Base-by-base conservation (phyloP, 2,113 vertebrate species). In the Actenoides hombroni region DNA sequence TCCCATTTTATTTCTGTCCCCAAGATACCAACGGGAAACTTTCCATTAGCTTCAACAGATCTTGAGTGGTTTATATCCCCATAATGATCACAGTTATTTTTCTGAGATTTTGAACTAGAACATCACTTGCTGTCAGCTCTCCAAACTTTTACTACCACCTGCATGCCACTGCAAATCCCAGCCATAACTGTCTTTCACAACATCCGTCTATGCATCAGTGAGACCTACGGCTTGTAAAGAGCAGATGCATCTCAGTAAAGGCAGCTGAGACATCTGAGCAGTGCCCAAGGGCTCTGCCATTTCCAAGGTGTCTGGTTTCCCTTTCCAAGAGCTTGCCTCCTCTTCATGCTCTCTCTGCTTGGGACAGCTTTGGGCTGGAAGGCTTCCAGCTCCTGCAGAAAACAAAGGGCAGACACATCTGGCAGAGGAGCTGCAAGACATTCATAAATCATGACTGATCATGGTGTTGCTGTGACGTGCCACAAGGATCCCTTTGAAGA, bases 361-460 rank as follows among this genome's bases (percentile, higher is more conserved):
- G 92, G 83, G 94, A 95, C 1, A 10, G 40, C 61, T 84, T 40
- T 0, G 1, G 65, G 53, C 46, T 90, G 94, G 95, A 96, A 0
- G 12, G 49, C 70, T 96, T 92, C 92, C 96, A 96, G 88, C 88
- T 93, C 92, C 84, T 13, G 80, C 3, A 0, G 69, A 68, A 96
- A 76, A 95, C 94, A 95, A 96, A 96, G 54, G 65, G 46, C 44
- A 87, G 70, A 44, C 92, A 94, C 96, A 96, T 94, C 95, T 96
- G 92, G 94, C 69, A 96, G 73, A 75, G 70, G 25, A 84, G 61
- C 80, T 84, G 69, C 77, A 69, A 94, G 88, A 65, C 16, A 1
- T 61, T 73, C 88, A 69, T 93, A 91, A 91, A 94, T 94, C 91
- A 71, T 9, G 17, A 5, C 79, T 60, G 83, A 78, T 86, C 21